Conservation (phyloP, 2,797 vertebrate species). For the Avahi laniger region DNA sequence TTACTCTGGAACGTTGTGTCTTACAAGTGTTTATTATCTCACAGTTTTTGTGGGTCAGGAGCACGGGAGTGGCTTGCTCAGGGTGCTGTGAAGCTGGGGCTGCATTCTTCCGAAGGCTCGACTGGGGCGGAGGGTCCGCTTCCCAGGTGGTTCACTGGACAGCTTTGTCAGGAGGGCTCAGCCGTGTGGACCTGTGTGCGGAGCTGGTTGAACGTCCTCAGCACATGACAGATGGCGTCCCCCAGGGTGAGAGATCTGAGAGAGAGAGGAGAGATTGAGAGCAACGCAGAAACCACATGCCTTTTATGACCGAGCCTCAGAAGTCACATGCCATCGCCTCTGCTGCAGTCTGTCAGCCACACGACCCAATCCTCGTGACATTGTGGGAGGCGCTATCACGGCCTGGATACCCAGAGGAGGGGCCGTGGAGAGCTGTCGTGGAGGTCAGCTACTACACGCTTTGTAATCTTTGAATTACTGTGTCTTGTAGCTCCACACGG, state of each 20-base stretch:
- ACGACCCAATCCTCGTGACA: neutral
- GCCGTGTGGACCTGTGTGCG: rapidly evolving
- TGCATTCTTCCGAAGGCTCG: neutral
- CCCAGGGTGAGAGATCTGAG: neutral
- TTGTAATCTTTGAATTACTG: neutral
- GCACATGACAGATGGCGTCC: neutral
- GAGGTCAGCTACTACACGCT: neutral
- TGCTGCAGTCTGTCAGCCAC: neutral
- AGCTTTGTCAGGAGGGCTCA: neutral
- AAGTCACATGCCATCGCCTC: neutral
- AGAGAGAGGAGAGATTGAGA: neutral
- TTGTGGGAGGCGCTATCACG: neutral
- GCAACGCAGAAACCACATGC: neutral
- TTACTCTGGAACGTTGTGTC: too few relatives aligned
- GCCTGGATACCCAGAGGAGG: neutral
- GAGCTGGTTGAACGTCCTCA: neutral
- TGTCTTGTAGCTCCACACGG: neutral
- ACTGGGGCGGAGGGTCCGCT: neutral
- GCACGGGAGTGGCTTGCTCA: neutral
- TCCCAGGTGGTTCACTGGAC: neutral
- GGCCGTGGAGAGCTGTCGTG: neutral
- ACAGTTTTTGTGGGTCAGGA: neutral
- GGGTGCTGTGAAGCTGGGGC: neutral
- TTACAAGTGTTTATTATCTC: neutral
- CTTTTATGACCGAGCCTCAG: neutral